Conservation (phyloP, 2,888 invertebrate species). For the Rugalucina vietnamica region DNA sequence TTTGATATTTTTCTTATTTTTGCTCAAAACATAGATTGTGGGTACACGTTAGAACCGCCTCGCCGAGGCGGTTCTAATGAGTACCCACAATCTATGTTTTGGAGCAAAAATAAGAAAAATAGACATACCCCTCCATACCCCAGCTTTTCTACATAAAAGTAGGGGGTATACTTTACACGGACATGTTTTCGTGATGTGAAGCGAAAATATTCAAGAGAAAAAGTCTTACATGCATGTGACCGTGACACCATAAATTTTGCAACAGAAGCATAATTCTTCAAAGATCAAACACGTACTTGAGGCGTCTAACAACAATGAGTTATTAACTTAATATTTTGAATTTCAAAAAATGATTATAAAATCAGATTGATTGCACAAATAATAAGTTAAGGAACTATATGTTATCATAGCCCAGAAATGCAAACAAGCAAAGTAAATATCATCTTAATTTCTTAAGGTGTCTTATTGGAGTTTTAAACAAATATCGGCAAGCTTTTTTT, state of each 20-base stretch:
- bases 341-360: background rate
- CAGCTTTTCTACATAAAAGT: no score
- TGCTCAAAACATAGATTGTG: no score
- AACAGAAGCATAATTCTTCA: background rate
- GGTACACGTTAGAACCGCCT: no score
- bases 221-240: no score
- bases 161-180: no score
- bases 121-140: no score
- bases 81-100: no score
- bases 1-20: no score
- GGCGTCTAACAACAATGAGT: background rate
- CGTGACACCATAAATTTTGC: background rate
- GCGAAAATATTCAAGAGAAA: no score
- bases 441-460: background rate
- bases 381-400: background rate
- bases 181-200: no score
- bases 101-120: no score
- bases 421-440: background rate
- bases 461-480: background rate
- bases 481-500: background rate
- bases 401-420: background rate
- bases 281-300: background rate
- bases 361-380: background rate
- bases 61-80: no score
- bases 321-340: background rate